Conservation (phyloP, 1,140 invertebrate species). For the Brachionus rotundiformis region DNA sequence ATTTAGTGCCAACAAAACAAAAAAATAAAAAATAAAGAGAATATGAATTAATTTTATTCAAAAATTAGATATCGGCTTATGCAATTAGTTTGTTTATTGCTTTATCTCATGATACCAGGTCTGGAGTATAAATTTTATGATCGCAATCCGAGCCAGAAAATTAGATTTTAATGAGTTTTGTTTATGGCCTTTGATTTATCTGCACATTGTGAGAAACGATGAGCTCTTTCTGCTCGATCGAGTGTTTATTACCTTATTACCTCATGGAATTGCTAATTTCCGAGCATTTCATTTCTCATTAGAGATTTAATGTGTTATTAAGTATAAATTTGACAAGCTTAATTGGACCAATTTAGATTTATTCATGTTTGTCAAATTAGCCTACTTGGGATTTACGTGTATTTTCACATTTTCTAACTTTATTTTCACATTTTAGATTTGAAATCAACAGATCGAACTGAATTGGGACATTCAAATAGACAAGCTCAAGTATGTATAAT, state of each 20-base stretch:
- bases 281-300: constrained; percentile 1
- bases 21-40: neutral
- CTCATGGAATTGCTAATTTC: constrained; percentile 18
- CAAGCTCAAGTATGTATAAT: neutral
- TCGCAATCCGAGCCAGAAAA: neutral
- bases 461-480: neutral
- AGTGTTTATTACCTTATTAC: constrained; percentile 20
- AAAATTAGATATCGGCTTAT: constrained; percentile 29
- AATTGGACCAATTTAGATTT: neutral
- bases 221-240: constrained; percentile 5
- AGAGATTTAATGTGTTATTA: neutral
- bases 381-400: neutral
- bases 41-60: no score
- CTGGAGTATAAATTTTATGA: constrained; percentile 26
- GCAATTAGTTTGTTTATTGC: constrained; percentile 37
- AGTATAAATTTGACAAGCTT: constrained; percentile 15
- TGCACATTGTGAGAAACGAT: constrained; percentile 1
- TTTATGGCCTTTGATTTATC: constrained; percentile 16
- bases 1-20: neutral
- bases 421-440: constrained; percentile 6
- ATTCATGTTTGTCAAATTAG: neutral
- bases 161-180: constrained; percentile 33
- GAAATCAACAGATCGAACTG: neutral
- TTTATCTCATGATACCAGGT: constrained; percentile 8
- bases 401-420: neutral